Evolutionary conservation across 2,113 vertebrate genomes (phyloP).

Genomic region (Leptodactylus fuscus): DNA sequence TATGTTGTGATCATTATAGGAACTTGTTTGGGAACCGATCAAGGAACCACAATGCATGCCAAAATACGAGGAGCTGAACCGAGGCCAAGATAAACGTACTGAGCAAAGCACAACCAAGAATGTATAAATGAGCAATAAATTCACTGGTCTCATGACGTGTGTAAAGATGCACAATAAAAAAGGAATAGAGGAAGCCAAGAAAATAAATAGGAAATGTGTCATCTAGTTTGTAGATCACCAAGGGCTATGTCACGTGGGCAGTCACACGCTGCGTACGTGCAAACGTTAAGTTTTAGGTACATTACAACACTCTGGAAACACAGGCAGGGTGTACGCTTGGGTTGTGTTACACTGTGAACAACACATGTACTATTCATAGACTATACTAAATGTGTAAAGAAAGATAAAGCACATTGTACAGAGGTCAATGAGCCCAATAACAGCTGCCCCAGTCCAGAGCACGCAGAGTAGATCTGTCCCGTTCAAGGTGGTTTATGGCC

Average conservation of each 20-base stretch:
- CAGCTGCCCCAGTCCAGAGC: too few species aligned
- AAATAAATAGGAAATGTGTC: neutral
- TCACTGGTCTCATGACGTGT: slow-evolving; percentile 28
- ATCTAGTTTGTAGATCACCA: slow-evolving; percentile 16
- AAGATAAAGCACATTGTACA: too few species aligned
- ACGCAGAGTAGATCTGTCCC: too few species aligned
- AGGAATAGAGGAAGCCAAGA: slow-evolving; percentile 12
- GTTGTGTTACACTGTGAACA: neutral
- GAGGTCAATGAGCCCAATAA: too few species aligned
- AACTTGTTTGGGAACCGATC: slow-evolving; percentile 24
- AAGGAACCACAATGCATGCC: slow-evolving; percentile 23
- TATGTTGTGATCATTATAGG: slow-evolving; percentile 26
- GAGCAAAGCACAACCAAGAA: slow-evolving; percentile 7
- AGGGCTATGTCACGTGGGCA: neutral
- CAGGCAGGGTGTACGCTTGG: neutral
- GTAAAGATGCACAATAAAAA: slow-evolving; percentile 28
- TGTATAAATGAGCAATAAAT: slow-evolving; percentile 37
- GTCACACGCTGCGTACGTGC: neutral
- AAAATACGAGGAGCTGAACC: neutral
- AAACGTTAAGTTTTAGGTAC: neutral
- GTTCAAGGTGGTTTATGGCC: too few species aligned
- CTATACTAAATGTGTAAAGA: neutral
- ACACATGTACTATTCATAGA: neutral
- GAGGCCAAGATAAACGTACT: slow-evolving; percentile 31
- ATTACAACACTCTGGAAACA: neutral